phyloP scores from a whole-genome alignment of 2,888 invertebrate genomes.

The Orchesella flavescens region DNA sequence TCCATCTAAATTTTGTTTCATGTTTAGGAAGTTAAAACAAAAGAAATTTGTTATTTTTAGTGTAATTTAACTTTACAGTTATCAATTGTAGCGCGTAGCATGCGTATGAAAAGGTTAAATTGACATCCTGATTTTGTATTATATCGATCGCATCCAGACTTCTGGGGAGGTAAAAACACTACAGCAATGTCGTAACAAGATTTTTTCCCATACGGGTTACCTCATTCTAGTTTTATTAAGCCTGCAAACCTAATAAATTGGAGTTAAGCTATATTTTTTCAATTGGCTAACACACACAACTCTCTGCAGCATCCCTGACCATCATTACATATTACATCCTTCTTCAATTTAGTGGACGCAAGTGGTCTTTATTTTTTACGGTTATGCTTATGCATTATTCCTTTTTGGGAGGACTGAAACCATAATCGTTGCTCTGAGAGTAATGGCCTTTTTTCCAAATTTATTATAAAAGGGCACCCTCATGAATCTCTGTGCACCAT shows the following conservation, averaged over 20 bases:
- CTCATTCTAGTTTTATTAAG: slow-evolving; percentile 20
- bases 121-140: not conserved
- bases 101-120: not conserved
- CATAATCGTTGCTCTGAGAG: slow-evolving; percentile 43
- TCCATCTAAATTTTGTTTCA: slow-evolving; percentile 69
- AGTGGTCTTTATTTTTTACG: slow-evolving; percentile 42
- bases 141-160: not conserved
- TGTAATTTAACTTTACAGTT: too few species aligned
- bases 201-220: slow-evolving; percentile 13
- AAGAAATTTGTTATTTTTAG: not conserved
- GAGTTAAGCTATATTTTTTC: slow-evolving; percentile 50
- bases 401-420: slow-evolving; percentile 13
- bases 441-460: slow-evolving; percentile 44
- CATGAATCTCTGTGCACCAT: slow-evolving; percentile 52
- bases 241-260: slow-evolving; percentile 53
- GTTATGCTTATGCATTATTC: slow-evolving; percentile 33
- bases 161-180: not conserved
- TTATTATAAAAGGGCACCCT: slow-evolving; percentile 44
- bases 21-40: slow-evolving; percentile 11
- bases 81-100: too few species aligned
- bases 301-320: not conserved
- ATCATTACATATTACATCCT: slow-evolving; percentile 43
- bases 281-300: slow-evolving; percentile 23
- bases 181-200: not conserved
- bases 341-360: slow-evolving; percentile 46